Percentiles rank a stretch among this genome's conserved stretches.
Evolutionary conservation across 1,140 invertebrate genomes (phyloP).

Genomic region (Sitobion miscanthi): DNA sequence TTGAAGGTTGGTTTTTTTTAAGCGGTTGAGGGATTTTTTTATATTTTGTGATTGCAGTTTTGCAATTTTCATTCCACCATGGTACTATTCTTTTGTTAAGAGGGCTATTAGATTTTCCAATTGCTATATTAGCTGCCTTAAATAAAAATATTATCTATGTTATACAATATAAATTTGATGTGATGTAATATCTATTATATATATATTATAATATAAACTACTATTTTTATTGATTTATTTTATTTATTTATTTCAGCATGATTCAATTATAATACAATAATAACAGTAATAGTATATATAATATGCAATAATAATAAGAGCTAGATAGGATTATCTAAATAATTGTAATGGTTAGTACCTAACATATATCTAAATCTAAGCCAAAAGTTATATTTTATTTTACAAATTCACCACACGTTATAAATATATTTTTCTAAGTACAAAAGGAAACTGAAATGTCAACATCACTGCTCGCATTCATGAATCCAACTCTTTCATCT

Average conservation of each 20-base stretch:
- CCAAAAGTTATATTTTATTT: background rate
- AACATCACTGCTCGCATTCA: background rate
- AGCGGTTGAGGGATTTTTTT: background rate
- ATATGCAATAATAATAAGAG: no score
- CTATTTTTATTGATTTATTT: no score
- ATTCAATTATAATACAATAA: no score
- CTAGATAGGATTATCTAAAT: background rate
- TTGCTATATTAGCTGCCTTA: background rate
- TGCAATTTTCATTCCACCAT: background rate
- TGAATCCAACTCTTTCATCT: background rate
- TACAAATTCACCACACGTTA: background rate
- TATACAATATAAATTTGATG: no score
- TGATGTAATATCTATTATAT: no score
- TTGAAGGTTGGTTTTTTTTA: background rate
- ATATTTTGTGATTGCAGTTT: background rate
- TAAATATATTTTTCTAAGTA: background rate
- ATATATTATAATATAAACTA: no score
- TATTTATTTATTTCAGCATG: no score
- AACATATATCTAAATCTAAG: background rate
- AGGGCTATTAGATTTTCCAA: slow-evolving; percentile 8
- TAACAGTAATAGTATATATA: no score
- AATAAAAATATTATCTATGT: no score
- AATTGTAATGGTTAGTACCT: background rate
- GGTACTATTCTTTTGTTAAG: background rate
- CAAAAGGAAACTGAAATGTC: background rate